Conservation (phyloP, 2,113 vertebrate genomes). For the Prietella phreatophila region DNA sequence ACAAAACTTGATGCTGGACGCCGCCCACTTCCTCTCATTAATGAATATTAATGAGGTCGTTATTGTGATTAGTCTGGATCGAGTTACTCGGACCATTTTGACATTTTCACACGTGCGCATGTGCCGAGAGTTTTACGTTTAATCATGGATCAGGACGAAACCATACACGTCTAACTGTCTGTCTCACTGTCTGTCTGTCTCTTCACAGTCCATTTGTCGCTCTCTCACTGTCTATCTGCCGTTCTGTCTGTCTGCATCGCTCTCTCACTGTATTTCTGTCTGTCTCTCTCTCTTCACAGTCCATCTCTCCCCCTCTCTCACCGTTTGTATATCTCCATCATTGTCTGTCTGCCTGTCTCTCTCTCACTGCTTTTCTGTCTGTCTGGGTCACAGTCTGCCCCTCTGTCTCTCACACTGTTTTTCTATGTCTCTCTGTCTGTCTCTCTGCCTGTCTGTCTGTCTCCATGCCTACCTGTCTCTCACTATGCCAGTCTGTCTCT, state of each 20-base stretch:
- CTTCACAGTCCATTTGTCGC: neutral
- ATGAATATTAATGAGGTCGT: conserved; percentile 2
- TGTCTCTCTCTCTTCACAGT: too few relatives aligned
- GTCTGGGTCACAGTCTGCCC: neutral
- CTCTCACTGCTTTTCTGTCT: neutral
- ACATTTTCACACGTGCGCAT: neutral
- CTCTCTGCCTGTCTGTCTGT: neutral
- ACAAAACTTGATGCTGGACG: neutral
- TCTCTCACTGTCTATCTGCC: neutral
- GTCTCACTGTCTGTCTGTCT: neutral
- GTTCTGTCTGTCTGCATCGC: too few relatives aligned
- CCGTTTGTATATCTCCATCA: neutral
- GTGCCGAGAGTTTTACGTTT: neutral
- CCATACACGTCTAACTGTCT: neutral
- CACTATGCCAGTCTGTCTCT: too few relatives aligned
- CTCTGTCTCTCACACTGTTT: neutral
- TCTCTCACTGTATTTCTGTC: neutral
- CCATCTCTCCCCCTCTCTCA: neutral
- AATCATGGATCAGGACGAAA: neutral
- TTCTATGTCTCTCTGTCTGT: too few relatives aligned
- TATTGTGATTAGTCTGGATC: neutral
- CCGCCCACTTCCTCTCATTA: neutral
- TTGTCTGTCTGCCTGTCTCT: neutral
- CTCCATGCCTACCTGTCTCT: neutral
- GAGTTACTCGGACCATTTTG: neutral